These are phyloP conservation scores for Caenorhabditis inopinata DNA, from an alignment of 1,140 invertebrate species.

Conservation along the genomic window DNA sequence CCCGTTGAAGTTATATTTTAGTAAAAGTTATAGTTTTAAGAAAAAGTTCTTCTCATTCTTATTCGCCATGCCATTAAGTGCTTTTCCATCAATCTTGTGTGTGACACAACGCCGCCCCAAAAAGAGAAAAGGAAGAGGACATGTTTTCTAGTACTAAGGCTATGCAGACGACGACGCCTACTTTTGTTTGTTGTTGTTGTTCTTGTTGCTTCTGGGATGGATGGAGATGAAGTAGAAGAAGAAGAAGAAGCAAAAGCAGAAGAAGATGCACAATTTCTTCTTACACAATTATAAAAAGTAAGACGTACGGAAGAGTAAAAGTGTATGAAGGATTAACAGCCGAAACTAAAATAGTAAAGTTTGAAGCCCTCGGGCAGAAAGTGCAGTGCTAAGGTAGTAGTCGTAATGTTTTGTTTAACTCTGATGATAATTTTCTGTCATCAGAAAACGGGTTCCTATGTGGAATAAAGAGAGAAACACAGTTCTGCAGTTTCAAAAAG, in stretches of 20 bases:
- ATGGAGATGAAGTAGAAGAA: too few species aligned
- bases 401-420: too few species aligned
- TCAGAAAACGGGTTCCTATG: too few species aligned
- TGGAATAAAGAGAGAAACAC: too few species aligned
- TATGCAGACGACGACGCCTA: too few species aligned
- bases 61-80: neutral
- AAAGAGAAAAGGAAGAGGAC: neutral
- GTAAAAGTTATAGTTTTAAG: too few species aligned
- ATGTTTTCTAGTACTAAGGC: neutral
- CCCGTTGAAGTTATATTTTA: too few species aligned
- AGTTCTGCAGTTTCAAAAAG: too few species aligned
- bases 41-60: neutral
- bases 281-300: constrained; percentile 25
- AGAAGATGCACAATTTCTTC: neutral
- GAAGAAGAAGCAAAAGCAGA: neutral
- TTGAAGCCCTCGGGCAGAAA: neutral
- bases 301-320: neutral
- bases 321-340: neutral
- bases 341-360: neutral
- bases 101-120: neutral
- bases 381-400: too few species aligned
- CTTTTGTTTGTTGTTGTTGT: neutral
- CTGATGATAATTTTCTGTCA: too few species aligned
- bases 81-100: constrained; percentile 34
- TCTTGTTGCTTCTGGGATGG: neutral